phyloP scores from a whole-genome alignment of 2,113 vertebrate species.

The Ptychochromis oligacanthus region DNA sequence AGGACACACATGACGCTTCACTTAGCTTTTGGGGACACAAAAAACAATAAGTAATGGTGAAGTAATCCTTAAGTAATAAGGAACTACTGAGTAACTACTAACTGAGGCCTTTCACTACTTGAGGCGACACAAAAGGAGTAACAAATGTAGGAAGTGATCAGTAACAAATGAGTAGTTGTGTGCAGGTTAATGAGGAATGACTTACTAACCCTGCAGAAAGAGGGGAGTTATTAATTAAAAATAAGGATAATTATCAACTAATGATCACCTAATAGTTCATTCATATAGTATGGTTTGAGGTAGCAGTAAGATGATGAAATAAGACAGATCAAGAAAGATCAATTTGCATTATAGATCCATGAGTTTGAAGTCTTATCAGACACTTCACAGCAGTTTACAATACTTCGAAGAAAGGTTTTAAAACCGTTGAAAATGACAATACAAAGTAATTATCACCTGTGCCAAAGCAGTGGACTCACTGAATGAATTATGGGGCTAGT shows the following conservation, averaged over 20 bases:
- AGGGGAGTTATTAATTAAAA: background rate
- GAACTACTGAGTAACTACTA: background rate
- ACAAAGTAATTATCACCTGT: background rate
- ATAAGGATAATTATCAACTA: background rate
- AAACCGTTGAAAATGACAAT: background rate
- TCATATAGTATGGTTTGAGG: background rate
- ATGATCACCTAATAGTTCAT: background rate
- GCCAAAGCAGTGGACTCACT: background rate
- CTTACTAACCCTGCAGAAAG: background rate
- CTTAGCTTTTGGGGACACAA: background rate
- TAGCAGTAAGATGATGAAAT: background rate
- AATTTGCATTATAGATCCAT: background rate
- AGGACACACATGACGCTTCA: background rate
- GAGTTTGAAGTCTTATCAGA: background rate
- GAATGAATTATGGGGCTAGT: background rate
- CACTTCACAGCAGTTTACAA: background rate
- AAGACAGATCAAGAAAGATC: background rate
- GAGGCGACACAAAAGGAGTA: background rate
- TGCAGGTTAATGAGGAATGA: background rate
- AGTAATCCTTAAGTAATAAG: background rate
- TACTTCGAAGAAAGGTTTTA: background rate
- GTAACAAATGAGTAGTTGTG: background rate
- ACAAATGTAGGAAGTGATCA: background rate
- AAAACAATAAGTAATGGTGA: background rate
- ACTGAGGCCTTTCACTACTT: fast-evolving